Evolutionary conservation across 2,797 vertebrate genomes (phyloP), one percentile per base, ranked within the genome.

Genomic region (Macropodus opercularis): DNA sequence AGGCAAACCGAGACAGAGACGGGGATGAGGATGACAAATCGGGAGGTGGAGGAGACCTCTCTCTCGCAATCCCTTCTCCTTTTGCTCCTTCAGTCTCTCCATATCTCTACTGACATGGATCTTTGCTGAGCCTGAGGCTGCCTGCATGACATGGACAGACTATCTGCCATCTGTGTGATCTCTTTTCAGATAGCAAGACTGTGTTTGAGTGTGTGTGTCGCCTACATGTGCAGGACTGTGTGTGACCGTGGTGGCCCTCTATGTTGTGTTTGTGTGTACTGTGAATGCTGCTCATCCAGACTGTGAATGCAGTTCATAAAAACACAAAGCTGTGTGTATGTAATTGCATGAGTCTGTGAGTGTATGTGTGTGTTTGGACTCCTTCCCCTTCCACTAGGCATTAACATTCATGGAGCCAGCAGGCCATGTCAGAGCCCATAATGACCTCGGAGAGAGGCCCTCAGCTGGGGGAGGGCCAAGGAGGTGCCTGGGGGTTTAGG

Each of bases 401-500:
- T 93, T 92, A 93, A 90, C 89, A 92, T 93, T 92, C 90, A 92
- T 91, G 86, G 88, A 89, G 87, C 85, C 87, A 90, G 81, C 83
- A 78, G 87, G 90, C 83, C 87, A 77, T 92, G 89, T 91, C 89
- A 85, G 87, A 90, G 81, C 85, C 85, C 81, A 89, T 88, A 90
- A 90, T 84, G 81, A 84, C 78, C 84, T 81, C 68, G 77, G 79
- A 87, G 85, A 89, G 83, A 76, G 73, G 69, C 83, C 58, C 80
- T 58, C 55, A 59, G 75, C 69, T 79, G 72, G 75, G 81, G 84
- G 80, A 81, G 79, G 73, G 78, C 61, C 47, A 14, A 51, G 40
- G 54, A 70, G 73, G 70, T 22, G 57, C 62, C 75, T 81, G 43
- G 75, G 72, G 81, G 70, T 70, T 75, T 61, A 66, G 63, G 77